Conservation (phyloP, 64 coral and sea anemone genomes). For the Hydrozoanthus tunicans region DNA sequence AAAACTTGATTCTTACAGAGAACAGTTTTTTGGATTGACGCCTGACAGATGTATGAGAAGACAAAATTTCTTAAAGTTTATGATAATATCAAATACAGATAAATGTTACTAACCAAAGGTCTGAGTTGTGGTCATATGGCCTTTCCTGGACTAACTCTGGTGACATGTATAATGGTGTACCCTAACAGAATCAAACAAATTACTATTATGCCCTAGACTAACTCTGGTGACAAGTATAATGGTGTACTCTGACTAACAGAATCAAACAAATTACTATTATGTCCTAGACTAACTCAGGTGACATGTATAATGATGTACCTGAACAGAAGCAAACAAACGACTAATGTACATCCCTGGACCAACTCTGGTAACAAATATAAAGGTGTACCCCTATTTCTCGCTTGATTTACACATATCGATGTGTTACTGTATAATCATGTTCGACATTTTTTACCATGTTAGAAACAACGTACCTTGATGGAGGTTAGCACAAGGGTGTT, state of each 20-base stretch:
- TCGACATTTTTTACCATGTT: too few species aligned
- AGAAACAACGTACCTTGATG: conserved; percentile 75
- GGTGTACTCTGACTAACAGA: conserved; percentile 85
- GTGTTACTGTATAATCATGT: too few species aligned
- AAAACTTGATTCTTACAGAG: too few species aligned
- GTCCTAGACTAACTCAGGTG: conserved; percentile 92
- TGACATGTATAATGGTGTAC: conserved; percentile 97
- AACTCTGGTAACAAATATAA: too few species aligned
- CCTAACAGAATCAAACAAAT: conserved; percentile 38
- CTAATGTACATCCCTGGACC: too few species aligned
- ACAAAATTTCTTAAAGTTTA: too few species aligned
- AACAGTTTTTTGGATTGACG: too few species aligned
- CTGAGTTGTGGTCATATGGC: conserved; percentile 96
- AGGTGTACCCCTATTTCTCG: too few species aligned
- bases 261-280: neutral
- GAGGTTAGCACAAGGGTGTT: conserved; percentile 97
- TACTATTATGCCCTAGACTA: conserved; percentile 64
- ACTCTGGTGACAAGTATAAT: conserved; percentile 95
- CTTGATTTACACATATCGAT: too few species aligned
- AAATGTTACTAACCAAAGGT: conserved; percentile 71
- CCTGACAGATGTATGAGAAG: too few species aligned
- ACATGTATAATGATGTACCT: conserved; percentile 78
- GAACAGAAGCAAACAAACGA: too few species aligned
- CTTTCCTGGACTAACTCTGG: conserved; percentile 94
- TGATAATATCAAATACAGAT: too few species aligned